Percentiles rank a stretch among this genome's conserved stretches.
phyloP scores from a whole-genome alignment of 2,888 invertebrate genomes.

The Orthosia gothica region DNA sequence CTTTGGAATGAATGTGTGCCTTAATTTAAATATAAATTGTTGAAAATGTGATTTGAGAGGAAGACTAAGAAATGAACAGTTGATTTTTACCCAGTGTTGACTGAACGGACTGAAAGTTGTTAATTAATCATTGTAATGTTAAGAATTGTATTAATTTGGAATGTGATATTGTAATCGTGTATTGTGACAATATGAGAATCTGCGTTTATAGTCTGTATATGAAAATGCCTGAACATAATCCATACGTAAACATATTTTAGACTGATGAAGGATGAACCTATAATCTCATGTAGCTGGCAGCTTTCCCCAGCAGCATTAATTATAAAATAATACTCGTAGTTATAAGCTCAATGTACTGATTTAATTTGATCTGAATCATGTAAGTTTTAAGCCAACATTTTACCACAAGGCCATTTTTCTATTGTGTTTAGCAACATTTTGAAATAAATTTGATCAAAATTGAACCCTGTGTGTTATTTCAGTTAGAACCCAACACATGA shows the following conservation, averaged over 20 bases:
- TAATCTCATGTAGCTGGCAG: conserved; percentile 30
- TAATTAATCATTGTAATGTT: conserved; percentile 44
- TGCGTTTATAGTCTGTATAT: conserved; percentile 1
- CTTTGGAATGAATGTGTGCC: conserved; percentile 59
- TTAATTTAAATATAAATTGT: conserved; percentile 35
- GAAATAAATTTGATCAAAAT: conserved; percentile 81
- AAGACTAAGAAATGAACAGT: conserved; percentile 3
- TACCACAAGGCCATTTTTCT: conserved; percentile 90
- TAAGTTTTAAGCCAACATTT: conserved; percentile 69
- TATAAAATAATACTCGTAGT: conserved; percentile 56
- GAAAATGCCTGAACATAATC: not conserved
- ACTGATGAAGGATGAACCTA: conserved; percentile 17
- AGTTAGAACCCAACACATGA: conserved; percentile 82
- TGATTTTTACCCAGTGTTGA: conserved; percentile 30
- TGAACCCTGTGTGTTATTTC: conserved; percentile 84
- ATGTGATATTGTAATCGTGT: conserved; percentile 47
- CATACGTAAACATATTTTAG: conserved; percentile 15
- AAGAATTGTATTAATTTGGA: conserved; percentile 47
- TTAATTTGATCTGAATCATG: conserved; percentile 57
- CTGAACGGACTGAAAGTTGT: conserved; percentile 53
- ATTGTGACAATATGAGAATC: conserved; percentile 9
- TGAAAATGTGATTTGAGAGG: conserved; percentile 36
- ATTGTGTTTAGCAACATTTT: conserved; percentile 79
- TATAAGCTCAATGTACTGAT: conserved; percentile 65
- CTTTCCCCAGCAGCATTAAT: conserved; percentile 40